Evolutionary conservation across 64 coral and sea anemone genomes (phyloP).

Genomic region (Montipora sp.): DNA sequence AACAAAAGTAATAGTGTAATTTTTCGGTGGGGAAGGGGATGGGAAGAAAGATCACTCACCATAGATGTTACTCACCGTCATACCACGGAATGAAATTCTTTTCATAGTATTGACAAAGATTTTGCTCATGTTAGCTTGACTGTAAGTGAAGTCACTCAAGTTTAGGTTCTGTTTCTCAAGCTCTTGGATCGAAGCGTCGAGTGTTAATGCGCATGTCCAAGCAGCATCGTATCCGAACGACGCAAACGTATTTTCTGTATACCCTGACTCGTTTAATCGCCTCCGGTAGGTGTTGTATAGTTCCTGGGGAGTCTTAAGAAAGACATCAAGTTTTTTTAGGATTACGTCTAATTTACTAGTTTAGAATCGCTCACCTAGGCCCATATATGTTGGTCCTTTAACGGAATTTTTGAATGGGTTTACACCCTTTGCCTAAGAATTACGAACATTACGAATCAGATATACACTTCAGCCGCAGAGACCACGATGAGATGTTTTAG

Average conservation of each 20-base stretch:
- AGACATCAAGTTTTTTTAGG: not conserved
- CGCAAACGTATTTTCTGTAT: constrained; percentile 61
- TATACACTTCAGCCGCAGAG: too few species aligned
- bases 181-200: constrained; percentile 58
- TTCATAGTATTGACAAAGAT: constrained; percentile 69
- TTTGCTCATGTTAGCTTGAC: constrained; percentile 34
- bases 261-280: constrained; percentile 32
- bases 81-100: constrained; percentile 67
- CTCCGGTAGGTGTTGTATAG: constrained; percentile 37
- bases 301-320: constrained; percentile 61
- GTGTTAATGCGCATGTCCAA: constrained; percentile 73
- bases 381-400: too few species aligned
- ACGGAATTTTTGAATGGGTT: too few species aligned
- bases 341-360: not conserved
- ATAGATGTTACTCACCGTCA: constrained; percentile 48
- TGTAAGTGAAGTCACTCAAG: constrained; percentile 73
- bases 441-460: too few species aligned
- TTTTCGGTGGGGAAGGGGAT: not conserved
- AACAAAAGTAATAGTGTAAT: not conserved
- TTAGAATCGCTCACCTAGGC: too few species aligned
- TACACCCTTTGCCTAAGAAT: too few species aligned
- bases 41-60: not conserved
- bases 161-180: constrained; percentile 6
- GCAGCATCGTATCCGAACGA: constrained; percentile 79
- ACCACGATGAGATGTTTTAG: too few species aligned